Percentiles rank a stretch among this genome's conserved stretches.
These are phyloP conservation scores for Tetragnatha montana DNA, from an alignment of 2,888 invertebrate genomes.

Conservation along the genomic window DNA sequence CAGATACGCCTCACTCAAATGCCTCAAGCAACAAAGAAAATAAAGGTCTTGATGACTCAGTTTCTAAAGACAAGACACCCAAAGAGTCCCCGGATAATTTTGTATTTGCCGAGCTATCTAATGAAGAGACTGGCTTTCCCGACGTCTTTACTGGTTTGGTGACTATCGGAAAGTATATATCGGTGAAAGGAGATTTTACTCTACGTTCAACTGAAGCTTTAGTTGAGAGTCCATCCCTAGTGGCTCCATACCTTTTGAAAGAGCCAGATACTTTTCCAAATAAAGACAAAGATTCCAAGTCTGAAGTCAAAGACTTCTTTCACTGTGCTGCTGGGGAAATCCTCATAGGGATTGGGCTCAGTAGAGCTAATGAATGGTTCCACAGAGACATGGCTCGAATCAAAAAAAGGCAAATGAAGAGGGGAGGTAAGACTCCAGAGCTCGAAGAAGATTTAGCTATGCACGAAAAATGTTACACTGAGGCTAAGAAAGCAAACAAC, in stretches of 20 bases:
- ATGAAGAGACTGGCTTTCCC: slow-evolving; percentile 72
- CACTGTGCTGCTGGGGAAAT: slow-evolving; percentile 91
- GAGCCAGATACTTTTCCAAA: slow-evolving; percentile 72
- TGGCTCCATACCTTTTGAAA: slow-evolving; percentile 72
- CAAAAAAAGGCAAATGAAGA: slow-evolving; percentile 86
- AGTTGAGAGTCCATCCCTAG: slow-evolving; percentile 72
- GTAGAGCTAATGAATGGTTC: slow-evolving; percentile 93
- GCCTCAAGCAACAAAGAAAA: slow-evolving; percentile 41
- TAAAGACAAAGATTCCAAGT: slow-evolving; percentile 53
- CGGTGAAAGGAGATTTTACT: slow-evolving; percentile 66
- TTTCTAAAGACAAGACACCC: slow-evolving; percentile 11
- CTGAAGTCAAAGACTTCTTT: slow-evolving; percentile 80
- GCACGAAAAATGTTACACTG: slow-evolving; percentile 82
- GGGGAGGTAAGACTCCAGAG: slow-evolving; percentile 81
- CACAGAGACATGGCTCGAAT: slow-evolving; percentile 91
- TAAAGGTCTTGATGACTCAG: neutral
- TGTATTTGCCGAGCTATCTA: slow-evolving; percentile 56
- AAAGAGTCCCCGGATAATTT: slow-evolving; percentile 49
- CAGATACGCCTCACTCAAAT: neutral
- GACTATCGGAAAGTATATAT: slow-evolving; percentile 68
- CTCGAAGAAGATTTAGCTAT: slow-evolving; percentile 87
- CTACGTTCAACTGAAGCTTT: slow-evolving; percentile 70
- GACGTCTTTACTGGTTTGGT: slow-evolving; percentile 67
- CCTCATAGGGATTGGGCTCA: slow-evolving; percentile 92
- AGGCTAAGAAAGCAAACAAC: slow-evolving; percentile 89